Conservation (phyloP, 2,888 invertebrate species). For the Phyllotreta striolata region DNA sequence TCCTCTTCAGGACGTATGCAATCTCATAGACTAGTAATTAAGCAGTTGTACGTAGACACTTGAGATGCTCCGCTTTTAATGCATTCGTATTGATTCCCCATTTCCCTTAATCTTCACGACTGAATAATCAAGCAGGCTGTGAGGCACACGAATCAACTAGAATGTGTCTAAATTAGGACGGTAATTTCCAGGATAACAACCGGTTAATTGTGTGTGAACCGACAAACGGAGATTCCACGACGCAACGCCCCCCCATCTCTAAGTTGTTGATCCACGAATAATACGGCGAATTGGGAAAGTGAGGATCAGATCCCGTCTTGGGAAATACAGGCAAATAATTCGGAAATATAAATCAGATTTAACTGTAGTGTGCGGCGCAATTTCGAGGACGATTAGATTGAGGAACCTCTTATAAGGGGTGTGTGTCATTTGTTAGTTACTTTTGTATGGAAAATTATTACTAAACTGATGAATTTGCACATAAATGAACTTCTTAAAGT, state of each 20-base stretch:
- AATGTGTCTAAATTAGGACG: slow-evolving; percentile 43
- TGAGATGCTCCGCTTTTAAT: background rate
- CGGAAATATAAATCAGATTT: no score
- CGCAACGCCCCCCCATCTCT: slow-evolving; percentile 21
- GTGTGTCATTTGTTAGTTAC: no score
- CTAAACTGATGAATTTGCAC: no score
- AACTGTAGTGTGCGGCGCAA: no score
- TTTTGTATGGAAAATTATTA: no score
- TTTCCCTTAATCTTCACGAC: slow-evolving; percentile 25
- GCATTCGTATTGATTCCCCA: slow-evolving; percentile 26
- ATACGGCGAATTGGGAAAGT: slow-evolving; percentile 32
- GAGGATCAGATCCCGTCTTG: slow-evolving; percentile 2
- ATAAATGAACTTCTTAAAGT: no score
- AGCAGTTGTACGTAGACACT: background rate
- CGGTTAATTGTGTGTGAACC: slow-evolving; percentile 44
- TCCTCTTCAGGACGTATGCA: background rate
- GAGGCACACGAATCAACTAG: slow-evolving; percentile 41
- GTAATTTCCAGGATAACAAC: slow-evolving; percentile 43
- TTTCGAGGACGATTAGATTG: background rate
- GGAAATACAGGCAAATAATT: no score
- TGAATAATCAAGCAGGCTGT: slow-evolving; percentile 37
- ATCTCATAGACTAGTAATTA: slow-evolving; percentile 1
- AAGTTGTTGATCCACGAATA: slow-evolving; percentile 42
- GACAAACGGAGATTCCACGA: slow-evolving; percentile 35
- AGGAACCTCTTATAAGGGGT: slow-evolving; percentile 14